Conservation (phyloP, 2,797 vertebrate genomes). For the Notolepis coatsorum region DNA sequence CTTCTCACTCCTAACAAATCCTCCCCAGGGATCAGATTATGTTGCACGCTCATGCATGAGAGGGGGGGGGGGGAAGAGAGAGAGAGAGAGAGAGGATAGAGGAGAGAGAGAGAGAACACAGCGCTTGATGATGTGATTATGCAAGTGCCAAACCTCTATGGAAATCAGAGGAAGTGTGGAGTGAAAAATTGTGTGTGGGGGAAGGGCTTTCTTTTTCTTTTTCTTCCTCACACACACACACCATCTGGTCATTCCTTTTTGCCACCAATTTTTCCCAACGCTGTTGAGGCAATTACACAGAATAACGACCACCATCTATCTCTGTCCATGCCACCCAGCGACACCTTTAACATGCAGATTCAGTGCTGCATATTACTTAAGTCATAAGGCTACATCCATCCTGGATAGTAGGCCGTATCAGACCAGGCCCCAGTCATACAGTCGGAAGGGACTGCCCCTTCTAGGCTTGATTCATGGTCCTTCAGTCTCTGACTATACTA, state of each 20-base stretch:
- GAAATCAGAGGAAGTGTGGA: constrained; percentile 67
- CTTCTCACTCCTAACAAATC: constrained; percentile 70
- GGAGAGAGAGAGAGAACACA: constrained; percentile 16
- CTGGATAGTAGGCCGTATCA: neutral
- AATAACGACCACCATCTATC: constrained; percentile 22
- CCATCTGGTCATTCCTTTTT: constrained; percentile 52
- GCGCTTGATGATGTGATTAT: constrained; percentile 77
- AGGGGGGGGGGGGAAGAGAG: constrained; percentile 3
- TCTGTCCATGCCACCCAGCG: neutral
- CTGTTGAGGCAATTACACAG: constrained; percentile 28
- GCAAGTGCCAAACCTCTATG: constrained; percentile 74
- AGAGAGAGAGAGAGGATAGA: neutral
- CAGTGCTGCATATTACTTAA: constrained; percentile 26
- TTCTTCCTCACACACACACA: too few relatives aligned
- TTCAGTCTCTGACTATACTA: too few relatives aligned
- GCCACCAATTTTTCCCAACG: constrained; percentile 21
- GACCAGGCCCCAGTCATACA: constrained; percentile 13
- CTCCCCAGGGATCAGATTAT: constrained; percentile 78
- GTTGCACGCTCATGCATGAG: constrained; percentile 68
- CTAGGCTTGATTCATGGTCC: too few relatives aligned
- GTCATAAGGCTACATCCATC: neutral
- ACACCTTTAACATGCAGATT: constrained; percentile 28
- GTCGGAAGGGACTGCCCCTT: too few relatives aligned
- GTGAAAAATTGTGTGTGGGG: constrained; percentile 37
- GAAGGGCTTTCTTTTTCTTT: constrained; percentile 8